Conservation (phyloP, 2,797 vertebrate genomes). For the Epinephelus malabaricus region DNA sequence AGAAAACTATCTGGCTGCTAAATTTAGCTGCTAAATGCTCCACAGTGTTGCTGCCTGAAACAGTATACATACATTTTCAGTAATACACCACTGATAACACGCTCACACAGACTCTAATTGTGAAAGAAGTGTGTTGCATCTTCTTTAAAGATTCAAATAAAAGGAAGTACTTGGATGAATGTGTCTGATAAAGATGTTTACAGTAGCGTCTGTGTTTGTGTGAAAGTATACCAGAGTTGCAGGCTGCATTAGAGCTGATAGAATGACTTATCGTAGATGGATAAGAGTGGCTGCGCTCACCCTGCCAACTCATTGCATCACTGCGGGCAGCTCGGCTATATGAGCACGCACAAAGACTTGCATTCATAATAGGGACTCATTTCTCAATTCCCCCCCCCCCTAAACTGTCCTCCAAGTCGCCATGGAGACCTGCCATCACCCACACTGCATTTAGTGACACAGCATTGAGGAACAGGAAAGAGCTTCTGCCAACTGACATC, state of each 20-base stretch:
- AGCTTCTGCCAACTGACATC: not conserved
- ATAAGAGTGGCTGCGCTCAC: constrained; percentile 24
- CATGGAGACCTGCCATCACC: constrained; percentile 43
- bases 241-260: constrained; percentile 67
- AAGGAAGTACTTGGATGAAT: constrained; percentile 22
- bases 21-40: too few species aligned
- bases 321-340: constrained; percentile 16
- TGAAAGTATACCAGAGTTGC: constrained; percentile 38
- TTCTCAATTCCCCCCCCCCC: constrained; percentile 47
- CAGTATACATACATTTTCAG: not conserved
- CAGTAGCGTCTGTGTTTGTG: constrained; percentile 4
- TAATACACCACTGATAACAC: not conserved
- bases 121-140: not conserved
- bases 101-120: not conserved
- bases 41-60: too few species aligned
- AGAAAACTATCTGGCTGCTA: not conserved
- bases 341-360: constrained; percentile 32
- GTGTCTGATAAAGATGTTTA: constrained; percentile 18
- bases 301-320: constrained; percentile 73
- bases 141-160: not conserved
- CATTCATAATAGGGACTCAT: constrained; percentile 51
- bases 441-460: constrained; percentile 29
- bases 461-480: constrained; percentile 21
- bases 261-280: constrained; percentile 44
- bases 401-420: constrained; percentile 38